A percentile compares a stretch with the other conserved stretches of the same genome.
phyloP scores from a whole-genome alignment of 2,113 vertebrate genomes.

The Rhinolophus sinicus region DNA sequence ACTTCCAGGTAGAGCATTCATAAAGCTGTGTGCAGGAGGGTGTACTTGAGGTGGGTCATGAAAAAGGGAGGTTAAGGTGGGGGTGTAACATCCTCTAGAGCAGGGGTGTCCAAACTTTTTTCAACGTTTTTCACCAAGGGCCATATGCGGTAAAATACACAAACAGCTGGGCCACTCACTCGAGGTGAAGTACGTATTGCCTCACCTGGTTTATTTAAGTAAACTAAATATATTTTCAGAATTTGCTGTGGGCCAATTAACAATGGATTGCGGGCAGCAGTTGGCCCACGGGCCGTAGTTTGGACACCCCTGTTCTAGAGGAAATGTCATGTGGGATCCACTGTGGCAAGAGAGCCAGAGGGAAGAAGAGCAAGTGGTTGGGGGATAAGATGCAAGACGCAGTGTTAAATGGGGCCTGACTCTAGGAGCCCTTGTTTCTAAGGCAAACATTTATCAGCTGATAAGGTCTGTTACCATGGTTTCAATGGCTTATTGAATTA shows the following conservation, averaged over 20 bases:
- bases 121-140: too few relatives aligned
- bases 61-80: not conserved
- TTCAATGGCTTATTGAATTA: not conserved
- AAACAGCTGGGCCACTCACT: too few relatives aligned
- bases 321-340: not conserved
- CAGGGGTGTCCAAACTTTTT: too few relatives aligned
- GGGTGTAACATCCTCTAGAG: not conserved
- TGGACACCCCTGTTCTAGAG: too few relatives aligned
- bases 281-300: too few relatives aligned
- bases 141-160: too few relatives aligned
- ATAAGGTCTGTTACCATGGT: not conserved
- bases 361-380: not conserved
- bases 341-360: not conserved
- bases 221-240: too few relatives aligned
- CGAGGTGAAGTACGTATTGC: too few relatives aligned
- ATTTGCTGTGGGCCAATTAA: too few relatives aligned
- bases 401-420: not conserved
- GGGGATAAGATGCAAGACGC: not conserved
- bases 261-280: too few relatives aligned
- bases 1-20: not conserved
- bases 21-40: not conserved
- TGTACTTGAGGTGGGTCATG: not conserved
- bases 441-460: not conserved
- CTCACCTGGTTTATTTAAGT: too few relatives aligned
- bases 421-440: not conserved